phyloP scores from a whole-genome alignment of 2,113 vertebrate species.

The Crotophaga sulcirostris region DNA sequence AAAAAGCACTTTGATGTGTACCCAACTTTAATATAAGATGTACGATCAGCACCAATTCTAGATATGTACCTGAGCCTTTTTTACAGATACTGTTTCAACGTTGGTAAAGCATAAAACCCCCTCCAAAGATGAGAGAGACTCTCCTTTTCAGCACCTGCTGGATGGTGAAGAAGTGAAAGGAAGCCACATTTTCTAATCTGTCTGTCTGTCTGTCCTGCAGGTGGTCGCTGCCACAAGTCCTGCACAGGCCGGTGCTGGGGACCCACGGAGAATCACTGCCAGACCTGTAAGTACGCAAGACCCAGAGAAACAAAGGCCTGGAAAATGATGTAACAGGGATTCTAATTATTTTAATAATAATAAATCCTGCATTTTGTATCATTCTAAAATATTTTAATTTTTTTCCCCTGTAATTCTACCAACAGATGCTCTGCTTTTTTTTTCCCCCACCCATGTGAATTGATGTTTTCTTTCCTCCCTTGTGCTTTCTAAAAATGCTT shows the following conservation, averaged over 20 bases:
- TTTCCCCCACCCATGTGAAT: background rate
- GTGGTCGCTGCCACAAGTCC: slow-evolving; percentile 91
- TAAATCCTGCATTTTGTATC: background rate
- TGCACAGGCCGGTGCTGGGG: slow-evolving; percentile 97
- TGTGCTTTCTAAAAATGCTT: background rate
- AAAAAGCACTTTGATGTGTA: background rate
- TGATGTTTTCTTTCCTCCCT: background rate
- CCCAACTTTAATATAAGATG: background rate
- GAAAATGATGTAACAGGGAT: background rate
- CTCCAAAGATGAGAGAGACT: background rate
- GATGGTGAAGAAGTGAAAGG: background rate
- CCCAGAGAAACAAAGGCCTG: background rate
- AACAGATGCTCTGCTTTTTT: background rate
- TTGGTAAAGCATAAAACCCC: background rate
- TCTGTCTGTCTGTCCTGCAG: slow-evolving; percentile 69
- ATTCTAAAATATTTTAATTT: background rate
- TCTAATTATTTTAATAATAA: background rate
- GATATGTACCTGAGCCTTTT: background rate
- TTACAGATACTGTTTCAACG: background rate
- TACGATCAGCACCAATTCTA: background rate
- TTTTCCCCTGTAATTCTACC: accelerated
- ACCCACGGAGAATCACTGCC: slow-evolving; percentile 91
- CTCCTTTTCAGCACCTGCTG: background rate
- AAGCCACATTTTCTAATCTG: background rate
- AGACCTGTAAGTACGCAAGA: slow-evolving; percentile 86